Conservation (phyloP, 1,140 invertebrate genomes). For the Cataglyphis hispanica region DNA sequence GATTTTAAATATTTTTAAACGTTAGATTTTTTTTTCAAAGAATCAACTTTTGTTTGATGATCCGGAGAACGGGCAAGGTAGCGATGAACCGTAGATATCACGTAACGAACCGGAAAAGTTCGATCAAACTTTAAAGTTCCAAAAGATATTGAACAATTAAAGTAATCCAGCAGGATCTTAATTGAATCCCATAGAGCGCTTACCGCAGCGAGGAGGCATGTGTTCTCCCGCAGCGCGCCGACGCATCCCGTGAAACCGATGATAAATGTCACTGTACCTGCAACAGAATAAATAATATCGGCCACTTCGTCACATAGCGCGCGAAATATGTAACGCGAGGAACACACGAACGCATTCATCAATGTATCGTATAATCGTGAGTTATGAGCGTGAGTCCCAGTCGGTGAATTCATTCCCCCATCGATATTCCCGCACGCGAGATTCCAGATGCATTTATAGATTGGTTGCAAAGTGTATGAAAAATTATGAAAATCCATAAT, state of each 20-base stretch:
- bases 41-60: conserved; percentile 35
- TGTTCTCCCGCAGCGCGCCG: conserved; percentile 96
- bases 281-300: conserved; percentile 77
- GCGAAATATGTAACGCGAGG: conserved; percentile 20
- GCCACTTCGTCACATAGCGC: conserved; percentile 40
- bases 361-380: conserved; percentile 58
- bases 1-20: conserved; percentile 34
- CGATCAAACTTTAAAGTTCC: conserved; percentile 54
- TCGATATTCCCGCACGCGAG: conserved; percentile 27
- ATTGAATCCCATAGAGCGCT: conserved; percentile 82
- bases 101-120: conserved; percentile 51
- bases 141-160: conserved; percentile 47
- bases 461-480: neutral
- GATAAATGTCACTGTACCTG: conserved; percentile 95
- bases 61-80: neutral
- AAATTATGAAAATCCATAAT: conserved; percentile 23
- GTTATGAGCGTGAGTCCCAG: conserved; percentile 45
- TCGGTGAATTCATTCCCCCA: conserved; percentile 45
- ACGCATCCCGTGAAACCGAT: conserved; percentile 99
- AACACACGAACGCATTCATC: conserved; percentile 50
- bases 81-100: conserved; percentile 48
- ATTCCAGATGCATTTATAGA: conserved; percentile 36
- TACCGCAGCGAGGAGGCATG: conserved; percentile 95
- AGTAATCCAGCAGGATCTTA: conserved; percentile 34
- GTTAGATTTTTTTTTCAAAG: conserved; percentile 51